phyloP scores from a whole-genome alignment of 2,888 invertebrate species.

The Cephalotes varians region DNA sequence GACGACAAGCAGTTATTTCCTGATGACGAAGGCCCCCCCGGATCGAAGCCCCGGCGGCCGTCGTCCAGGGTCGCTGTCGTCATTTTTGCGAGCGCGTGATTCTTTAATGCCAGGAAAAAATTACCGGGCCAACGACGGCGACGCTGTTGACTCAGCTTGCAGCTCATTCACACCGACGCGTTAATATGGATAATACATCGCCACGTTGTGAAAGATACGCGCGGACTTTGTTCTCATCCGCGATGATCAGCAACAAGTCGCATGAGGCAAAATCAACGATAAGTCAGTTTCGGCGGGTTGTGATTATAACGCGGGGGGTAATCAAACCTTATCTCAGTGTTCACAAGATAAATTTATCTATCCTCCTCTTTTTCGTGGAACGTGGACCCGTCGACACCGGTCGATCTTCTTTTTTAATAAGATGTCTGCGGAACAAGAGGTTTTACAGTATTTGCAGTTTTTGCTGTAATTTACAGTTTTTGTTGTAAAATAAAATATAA shows the following conservation, averaged over 20 bases:
- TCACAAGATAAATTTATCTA: neutral
- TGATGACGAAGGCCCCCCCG: slow-evolving; percentile 25
- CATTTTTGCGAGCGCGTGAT: slow-evolving; percentile 38
- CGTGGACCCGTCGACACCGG: too few species aligned
- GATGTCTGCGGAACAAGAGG: neutral
- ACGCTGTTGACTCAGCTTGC: slow-evolving; percentile 68
- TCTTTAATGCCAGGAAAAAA: slow-evolving; percentile 52
- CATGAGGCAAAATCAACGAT: slow-evolving; percentile 8
- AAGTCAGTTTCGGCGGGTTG: slow-evolving; percentile 57
- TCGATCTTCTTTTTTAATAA: slow-evolving; percentile 19
- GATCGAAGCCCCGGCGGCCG: slow-evolving; percentile 36
- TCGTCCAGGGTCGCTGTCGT: slow-evolving; percentile 29
- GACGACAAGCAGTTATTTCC: slow-evolving; percentile 20
- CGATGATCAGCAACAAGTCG: slow-evolving; percentile 13
- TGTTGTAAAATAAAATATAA: neutral
- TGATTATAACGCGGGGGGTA: slow-evolving; percentile 58
- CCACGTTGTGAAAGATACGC: slow-evolving; percentile 59
- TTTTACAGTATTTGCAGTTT: slow-evolving; percentile 18
- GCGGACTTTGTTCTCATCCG: slow-evolving; percentile 68
- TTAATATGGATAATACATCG: slow-evolving; percentile 67
- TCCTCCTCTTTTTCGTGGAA: neutral
- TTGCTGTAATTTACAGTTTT: neutral
- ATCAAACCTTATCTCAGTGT: slow-evolving; percentile 50
- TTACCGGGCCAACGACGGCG: slow-evolving; percentile 26
- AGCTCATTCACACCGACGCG: slow-evolving; percentile 63